A percentile compares a stretch with the other conserved stretches of the same genome.
phyloP scores from a whole-genome alignment of 2,888 invertebrate species.

The Protonemura montana region DNA sequence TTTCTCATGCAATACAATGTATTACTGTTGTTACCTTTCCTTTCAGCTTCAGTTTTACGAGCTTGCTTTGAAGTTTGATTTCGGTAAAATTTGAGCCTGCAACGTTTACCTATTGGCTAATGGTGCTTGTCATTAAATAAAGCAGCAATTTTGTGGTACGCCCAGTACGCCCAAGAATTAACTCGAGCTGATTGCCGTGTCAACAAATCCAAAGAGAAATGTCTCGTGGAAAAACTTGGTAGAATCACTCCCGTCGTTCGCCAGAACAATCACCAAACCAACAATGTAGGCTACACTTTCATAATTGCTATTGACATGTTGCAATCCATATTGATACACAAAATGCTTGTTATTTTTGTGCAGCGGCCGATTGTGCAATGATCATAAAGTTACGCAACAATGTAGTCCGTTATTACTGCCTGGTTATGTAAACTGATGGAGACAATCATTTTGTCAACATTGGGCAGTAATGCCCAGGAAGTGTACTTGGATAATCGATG shows the following conservation, averaged over 20 bases:
- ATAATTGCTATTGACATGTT: not conserved
- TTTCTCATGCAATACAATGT: not conserved
- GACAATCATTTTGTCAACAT: not conserved
- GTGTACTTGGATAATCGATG: not conserved
- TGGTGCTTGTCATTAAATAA: no score
- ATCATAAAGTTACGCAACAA: not conserved
- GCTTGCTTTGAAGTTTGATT: not conserved
- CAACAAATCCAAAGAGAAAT: slow-evolving; percentile 2
- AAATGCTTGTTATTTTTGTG: not conserved
- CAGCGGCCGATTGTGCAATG: not conserved
- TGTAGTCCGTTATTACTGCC: not conserved
- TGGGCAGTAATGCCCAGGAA: not conserved
- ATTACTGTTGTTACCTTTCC: no score
- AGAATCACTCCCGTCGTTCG: not conserved
- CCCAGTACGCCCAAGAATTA: not conserved
- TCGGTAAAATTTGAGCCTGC: not conserved
- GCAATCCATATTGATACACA: not conserved
- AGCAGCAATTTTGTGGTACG: not conserved
- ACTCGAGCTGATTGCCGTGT: not conserved
- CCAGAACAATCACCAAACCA: not conserved
- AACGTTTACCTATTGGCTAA: no score
- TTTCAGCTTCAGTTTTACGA: not conserved
- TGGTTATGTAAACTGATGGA: not conserved
- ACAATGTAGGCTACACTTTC: slow-evolving; percentile 1
- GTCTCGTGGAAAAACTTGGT: not conserved